Conservation (phyloP, 2,888 invertebrate species). For the Baccha elongata region DNA sequence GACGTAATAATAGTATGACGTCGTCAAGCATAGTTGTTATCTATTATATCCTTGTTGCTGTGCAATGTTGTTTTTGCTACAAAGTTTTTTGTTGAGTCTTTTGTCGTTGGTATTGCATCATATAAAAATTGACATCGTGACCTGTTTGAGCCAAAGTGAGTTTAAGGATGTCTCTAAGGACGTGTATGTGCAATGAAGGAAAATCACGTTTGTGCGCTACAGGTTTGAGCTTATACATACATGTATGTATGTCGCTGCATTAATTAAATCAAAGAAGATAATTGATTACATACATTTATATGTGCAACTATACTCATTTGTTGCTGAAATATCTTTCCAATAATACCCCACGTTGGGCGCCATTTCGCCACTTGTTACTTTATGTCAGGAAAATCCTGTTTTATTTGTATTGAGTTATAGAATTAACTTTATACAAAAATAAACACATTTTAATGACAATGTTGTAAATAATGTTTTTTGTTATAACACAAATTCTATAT, state of each 20-base stretch:
- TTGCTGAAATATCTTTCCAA: background rate
- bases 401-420: no score
- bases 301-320: background rate
- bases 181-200: slow-evolving; percentile 23
- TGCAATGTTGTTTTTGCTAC: slow-evolving; percentile 8
- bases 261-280: no score
- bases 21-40: slow-evolving; percentile 34
- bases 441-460: no score
- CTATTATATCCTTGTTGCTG: slow-evolving; percentile 51
- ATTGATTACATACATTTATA: no score
- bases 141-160: slow-evolving; percentile 47
- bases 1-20: slow-evolving; percentile 65
- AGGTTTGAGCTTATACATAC: background rate
- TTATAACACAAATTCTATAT: no score
- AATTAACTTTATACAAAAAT: no score
- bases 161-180: slow-evolving; percentile 50
- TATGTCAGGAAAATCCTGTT: no score
- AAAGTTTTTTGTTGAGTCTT: slow-evolving; percentile 1
- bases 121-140: slow-evolving; percentile 55
- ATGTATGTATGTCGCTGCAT: no score
- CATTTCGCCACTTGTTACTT: background rate
- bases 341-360: background rate
- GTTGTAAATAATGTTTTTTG: no score
- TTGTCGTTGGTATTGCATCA: slow-evolving; percentile 39
- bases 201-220: slow-evolving; percentile 37